Conservation (phyloP, 2,797 vertebrate genomes). For the Nyctalus aviator region DNA sequence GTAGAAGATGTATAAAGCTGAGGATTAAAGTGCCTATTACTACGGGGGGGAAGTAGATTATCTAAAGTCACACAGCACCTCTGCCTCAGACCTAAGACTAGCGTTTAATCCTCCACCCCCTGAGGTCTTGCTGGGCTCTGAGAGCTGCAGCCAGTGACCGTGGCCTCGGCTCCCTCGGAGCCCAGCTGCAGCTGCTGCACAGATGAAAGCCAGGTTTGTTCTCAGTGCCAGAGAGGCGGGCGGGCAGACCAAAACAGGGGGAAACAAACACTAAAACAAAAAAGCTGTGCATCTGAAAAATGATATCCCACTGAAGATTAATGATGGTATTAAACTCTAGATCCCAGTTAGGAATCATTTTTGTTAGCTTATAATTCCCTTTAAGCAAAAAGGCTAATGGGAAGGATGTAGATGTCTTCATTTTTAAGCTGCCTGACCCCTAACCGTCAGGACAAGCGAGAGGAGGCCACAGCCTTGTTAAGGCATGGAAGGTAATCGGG, state of each 20-base stretch:
- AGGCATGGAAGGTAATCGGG: background rate
- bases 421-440: background rate
- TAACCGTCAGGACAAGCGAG: background rate
- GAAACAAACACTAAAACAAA: background rate
- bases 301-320: background rate
- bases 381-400: constrained; percentile 15
- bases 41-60: background rate
- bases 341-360: constrained; percentile 8
- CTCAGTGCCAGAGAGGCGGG: background rate
- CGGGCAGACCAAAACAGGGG: background rate
- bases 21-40: background rate
- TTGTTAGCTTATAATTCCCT: constrained; percentile 13
- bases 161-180: background rate
- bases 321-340: background rate
- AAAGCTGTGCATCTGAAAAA: background rate
- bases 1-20: background rate
- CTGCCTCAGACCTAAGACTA: background rate
- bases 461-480: background rate
- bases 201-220: background rate
- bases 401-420: background rate
- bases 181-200: background rate
- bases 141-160: background rate
- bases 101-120: background rate
- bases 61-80: background rate
- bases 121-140: background rate